phyloP scores from a whole-genome alignment of 92 coral and sea anemone species.

The Anthopleura xanthogrammica region DNA sequence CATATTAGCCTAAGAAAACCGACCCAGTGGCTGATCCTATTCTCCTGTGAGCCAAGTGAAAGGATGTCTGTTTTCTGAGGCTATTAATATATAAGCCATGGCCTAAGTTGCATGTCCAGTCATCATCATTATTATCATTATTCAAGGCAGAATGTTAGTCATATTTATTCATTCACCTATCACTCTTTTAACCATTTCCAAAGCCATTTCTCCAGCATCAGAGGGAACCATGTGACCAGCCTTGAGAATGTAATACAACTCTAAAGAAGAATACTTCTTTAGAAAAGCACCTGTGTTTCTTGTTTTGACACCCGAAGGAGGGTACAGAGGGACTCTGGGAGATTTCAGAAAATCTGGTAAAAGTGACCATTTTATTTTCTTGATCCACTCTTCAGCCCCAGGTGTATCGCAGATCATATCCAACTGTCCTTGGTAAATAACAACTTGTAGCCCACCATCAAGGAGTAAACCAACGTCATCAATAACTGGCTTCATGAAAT shows the following conservation, averaged over 20 bases:
- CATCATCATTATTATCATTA: too few species aligned
- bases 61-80: too few species aligned
- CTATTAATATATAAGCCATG: too few species aligned
- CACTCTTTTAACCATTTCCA: constrained; percentile 82
- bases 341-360: constrained; percentile 48
- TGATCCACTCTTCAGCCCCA: constrained; percentile 85
- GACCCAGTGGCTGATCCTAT: too few species aligned
- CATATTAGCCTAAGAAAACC: too few species aligned
- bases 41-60: too few species aligned
- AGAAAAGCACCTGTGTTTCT: constrained; percentile 88
- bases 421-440: constrained; percentile 88
- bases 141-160: too few species aligned
- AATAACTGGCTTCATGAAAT: constrained; percentile 91
- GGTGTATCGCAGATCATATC: constrained; percentile 86
- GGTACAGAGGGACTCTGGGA: constrained; percentile 64
- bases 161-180: constrained; percentile 3
- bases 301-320: constrained; percentile 74
- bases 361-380: constrained; percentile 78
- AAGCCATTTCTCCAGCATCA: constrained; percentile 97
- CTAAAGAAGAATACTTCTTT: constrained; percentile 71
- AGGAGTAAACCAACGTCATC: constrained; percentile 76
- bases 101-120: too few species aligned
- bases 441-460: constrained; percentile 61
- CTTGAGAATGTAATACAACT: constrained; percentile 79
- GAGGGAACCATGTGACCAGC: constrained; percentile 99